phyloP scores from a whole-genome alignment of 2,797 vertebrate species.

The Lophotriccus pileatus region DNA sequence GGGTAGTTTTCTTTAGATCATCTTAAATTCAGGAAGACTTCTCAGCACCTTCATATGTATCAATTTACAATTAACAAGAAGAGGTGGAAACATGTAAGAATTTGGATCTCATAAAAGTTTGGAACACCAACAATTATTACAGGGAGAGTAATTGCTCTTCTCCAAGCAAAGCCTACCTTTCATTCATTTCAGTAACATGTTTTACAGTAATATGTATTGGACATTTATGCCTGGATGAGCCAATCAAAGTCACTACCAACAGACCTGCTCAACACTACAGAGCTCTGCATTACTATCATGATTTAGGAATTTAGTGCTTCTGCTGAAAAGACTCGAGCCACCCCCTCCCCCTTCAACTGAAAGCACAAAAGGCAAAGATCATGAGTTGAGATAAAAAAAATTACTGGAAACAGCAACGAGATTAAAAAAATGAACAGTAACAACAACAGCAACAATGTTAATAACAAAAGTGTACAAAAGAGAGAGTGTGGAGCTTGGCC shows the following conservation, averaged over 20 bases:
- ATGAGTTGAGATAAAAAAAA: background rate
- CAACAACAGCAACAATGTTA: background rate
- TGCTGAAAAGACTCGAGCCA: background rate
- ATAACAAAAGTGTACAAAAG: background rate
- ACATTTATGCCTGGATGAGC: background rate
- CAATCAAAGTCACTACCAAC: background rate
- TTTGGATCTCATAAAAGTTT: background rate
- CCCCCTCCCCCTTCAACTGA: background rate
- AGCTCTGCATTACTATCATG: background rate
- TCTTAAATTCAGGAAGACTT: constrained; percentile 25
- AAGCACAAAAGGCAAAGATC: background rate
- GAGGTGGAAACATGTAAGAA: background rate
- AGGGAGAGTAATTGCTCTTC: background rate
- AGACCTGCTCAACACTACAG: background rate
- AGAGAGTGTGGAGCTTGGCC: background rate
- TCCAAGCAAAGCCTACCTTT: background rate
- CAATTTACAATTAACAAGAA: constrained; percentile 34
- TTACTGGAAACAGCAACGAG: background rate
- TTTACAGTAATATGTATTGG: background rate
- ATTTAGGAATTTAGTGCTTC: background rate
- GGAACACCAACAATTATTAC: background rate
- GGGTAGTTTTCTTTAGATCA: constrained; percentile 10
- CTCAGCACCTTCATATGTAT: background rate
- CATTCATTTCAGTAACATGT: background rate
- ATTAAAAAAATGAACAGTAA: background rate